These are phyloP conservation scores for Osedax frankpressi DNA, from an alignment of 2,888 invertebrate species.

Conservation along the genomic window DNA sequence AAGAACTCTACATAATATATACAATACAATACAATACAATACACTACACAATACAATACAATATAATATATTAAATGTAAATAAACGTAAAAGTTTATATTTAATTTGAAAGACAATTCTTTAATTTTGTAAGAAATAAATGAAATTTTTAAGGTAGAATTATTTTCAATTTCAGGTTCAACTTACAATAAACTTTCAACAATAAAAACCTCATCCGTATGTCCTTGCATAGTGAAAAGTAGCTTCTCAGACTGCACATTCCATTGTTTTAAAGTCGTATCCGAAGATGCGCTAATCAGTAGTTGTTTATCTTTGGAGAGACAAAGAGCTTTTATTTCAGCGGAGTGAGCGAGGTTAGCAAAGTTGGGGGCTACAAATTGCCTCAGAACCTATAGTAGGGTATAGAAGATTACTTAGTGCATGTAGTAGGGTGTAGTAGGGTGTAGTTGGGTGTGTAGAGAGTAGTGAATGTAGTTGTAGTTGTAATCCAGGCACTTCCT, in stretches of 20 bases:
- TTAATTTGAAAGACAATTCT: too few relatives aligned
- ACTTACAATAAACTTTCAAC: too few relatives aligned
- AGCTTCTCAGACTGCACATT: constrained; percentile 41
- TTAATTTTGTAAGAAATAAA: too few relatives aligned
- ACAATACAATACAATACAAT: neutral
- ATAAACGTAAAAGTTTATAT: neutral
- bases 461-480: neutral
- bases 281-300: constrained; percentile 43
- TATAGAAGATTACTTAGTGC: too few relatives aligned
- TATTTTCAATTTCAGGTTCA: too few relatives aligned
- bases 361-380: constrained; percentile 8
- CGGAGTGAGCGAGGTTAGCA: constrained; percentile 33
- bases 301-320: constrained; percentile 39
- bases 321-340: constrained; percentile 41
- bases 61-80: neutral
- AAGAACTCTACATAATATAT: too few relatives aligned
- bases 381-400: constrained; percentile 28
- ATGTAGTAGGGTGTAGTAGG: neutral
- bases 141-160: neutral
- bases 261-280: constrained; percentile 44
- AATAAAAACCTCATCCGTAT: constrained; percentile 44
- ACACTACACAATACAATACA: neutral
- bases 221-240: constrained; percentile 38
- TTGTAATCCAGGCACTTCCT: too few relatives aligned
- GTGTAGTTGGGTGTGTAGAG: neutral